phyloP scores from a whole-genome alignment of 2,888 invertebrate species.

The Lasioglossum oenotherae region DNA sequence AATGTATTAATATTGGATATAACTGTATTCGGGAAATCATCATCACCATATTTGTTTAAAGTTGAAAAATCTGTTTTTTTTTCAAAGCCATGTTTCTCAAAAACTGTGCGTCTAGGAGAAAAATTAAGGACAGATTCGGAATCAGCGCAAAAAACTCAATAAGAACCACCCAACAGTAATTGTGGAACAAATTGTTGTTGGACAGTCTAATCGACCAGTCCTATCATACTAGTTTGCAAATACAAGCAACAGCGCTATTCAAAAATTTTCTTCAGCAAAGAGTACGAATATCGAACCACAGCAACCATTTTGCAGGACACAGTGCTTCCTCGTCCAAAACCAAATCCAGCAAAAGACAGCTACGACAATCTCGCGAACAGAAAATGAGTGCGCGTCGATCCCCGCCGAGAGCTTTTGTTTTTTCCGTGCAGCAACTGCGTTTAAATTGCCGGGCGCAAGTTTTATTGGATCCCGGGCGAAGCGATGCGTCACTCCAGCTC shows the following conservation, averaged over 20 bases:
- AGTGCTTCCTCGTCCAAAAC: not conserved
- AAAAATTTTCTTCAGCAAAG: not conserved
- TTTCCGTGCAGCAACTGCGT: slow-evolving; percentile 1
- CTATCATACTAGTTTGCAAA: not conserved
- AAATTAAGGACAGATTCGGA: too few species aligned
- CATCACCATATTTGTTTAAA: too few species aligned
- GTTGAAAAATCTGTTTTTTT: too few species aligned
- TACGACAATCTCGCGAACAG: not conserved
- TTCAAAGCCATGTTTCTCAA: too few species aligned
- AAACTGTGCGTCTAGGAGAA: too few species aligned
- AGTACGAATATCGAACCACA: not conserved
- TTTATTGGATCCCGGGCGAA: slow-evolving; percentile 4
- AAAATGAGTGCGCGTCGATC: slow-evolving; percentile 2
- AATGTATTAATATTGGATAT: too few species aligned
- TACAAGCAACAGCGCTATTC: not conserved
- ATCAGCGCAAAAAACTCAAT: too few species aligned
- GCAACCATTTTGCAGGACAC: not conserved
- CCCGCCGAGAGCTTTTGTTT: not conserved
- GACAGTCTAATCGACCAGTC: not conserved
- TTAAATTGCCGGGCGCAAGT: not conserved
- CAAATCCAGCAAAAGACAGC: not conserved
- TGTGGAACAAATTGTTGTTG: too few species aligned
- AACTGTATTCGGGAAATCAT: too few species aligned
- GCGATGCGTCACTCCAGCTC: not conserved
- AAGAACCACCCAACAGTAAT: too few species aligned